phyloP scores from a whole-genome alignment of 2,797 vertebrate species.

The Parambassis ranga region DNA sequence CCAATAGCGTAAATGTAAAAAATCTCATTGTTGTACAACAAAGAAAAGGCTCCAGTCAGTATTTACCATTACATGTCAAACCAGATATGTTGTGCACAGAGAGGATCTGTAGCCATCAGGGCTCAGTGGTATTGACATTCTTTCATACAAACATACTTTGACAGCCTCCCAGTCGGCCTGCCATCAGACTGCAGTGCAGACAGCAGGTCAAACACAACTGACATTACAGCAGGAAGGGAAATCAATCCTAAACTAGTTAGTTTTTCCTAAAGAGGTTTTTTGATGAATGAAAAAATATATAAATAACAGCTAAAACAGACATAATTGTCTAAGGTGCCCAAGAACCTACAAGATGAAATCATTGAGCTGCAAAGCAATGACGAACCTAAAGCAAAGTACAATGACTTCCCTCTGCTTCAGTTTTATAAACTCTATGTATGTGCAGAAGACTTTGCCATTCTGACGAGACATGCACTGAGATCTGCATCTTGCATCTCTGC shows the following conservation, averaged over 20 bases:
- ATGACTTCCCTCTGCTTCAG: background rate
- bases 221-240: background rate
- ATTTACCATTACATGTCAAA: background rate
- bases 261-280: too few species aligned
- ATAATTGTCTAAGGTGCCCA: background rate
- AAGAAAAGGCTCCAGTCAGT: background rate
- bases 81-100: background rate
- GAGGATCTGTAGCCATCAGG: background rate
- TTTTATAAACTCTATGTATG: background rate
- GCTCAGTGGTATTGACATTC: conserved; percentile 21
- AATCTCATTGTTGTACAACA: background rate
- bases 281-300: too few species aligned
- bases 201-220: background rate
- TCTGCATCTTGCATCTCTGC: too few species aligned
- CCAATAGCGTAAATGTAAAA: background rate
- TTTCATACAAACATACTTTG: conserved; percentile 21
- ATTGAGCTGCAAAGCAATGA: background rate
- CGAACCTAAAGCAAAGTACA: background rate
- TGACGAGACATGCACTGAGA: too few species aligned
- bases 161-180: conserved; percentile 6
- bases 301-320: too few species aligned
- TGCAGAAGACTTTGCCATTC: too few species aligned
- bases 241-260: too few species aligned
- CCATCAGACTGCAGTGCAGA: background rate
- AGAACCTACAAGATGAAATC: background rate